A percentile compares a stretch with the other conserved stretches of the same genome.
phyloP scores from a whole-genome alignment of 2,888 invertebrate genomes.

The Elysia crispata region DNA sequence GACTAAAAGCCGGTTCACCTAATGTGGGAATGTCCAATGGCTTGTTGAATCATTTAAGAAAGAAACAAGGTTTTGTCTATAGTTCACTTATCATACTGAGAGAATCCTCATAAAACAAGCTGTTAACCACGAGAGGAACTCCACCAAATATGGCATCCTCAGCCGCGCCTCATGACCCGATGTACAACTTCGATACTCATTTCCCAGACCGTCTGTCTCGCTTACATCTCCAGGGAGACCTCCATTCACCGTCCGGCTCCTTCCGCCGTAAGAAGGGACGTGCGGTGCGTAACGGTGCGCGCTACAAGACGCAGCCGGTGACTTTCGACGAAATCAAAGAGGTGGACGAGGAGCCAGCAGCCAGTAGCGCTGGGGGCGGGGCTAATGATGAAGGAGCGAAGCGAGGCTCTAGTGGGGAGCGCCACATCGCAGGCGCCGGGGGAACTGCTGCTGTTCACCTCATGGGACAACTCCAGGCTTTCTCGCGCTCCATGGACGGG shows the following conservation, averaged over 20 bases:
- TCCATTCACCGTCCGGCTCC: slow-evolving; percentile 52
- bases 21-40: too few species aligned
- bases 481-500: slow-evolving; percentile 76
- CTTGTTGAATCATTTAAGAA: not conserved
- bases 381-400: not conserved
- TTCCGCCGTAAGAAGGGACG: slow-evolving; percentile 80
- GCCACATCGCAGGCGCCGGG: slow-evolving; percentile 22
- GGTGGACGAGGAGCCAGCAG: slow-evolving; percentile 77
- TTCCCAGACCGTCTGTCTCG: slow-evolving; percentile 85
- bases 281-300: slow-evolving; percentile 78
- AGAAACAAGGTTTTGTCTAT: too few species aligned
- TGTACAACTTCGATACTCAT: slow-evolving; percentile 82
- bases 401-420: not conserved
- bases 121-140: too few species aligned
- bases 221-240: slow-evolving; percentile 78
- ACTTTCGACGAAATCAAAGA: slow-evolving; percentile 88
- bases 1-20: too few species aligned
- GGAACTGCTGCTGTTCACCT: slow-evolving; percentile 45
- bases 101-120: not conserved
- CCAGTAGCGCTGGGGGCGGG: slow-evolving; percentile 9
- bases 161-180: slow-evolving; percentile 66
- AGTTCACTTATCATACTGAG: not conserved
- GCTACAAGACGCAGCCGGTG: slow-evolving; percentile 85
- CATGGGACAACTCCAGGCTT: slow-evolving; percentile 70
- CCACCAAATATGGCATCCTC: slow-evolving; percentile 45